Percentiles rank a stretch among this genome's conserved stretches.
Conservation (phyloP, 2,113 vertebrate genomes). For the Channa maculata region DNA sequence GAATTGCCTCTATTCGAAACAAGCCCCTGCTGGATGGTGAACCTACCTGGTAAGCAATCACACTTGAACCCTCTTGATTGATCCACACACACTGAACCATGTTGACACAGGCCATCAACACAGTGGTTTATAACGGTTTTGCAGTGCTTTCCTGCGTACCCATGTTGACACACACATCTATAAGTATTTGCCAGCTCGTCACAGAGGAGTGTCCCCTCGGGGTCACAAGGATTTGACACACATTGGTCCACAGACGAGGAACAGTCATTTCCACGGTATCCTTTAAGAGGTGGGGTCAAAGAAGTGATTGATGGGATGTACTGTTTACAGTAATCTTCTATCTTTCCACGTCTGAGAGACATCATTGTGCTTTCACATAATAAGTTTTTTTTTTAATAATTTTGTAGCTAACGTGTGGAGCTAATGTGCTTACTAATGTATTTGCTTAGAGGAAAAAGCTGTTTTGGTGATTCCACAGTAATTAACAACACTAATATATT, state of each 20-base stretch:
- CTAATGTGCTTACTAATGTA: conserved; percentile 24
- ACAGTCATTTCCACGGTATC: conserved; percentile 75
- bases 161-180: conserved; percentile 79
- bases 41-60: conserved; percentile 77
- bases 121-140: conserved; percentile 79
- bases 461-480: conserved; percentile 27
- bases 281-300: conserved; percentile 76
- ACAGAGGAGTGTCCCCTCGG: conserved; percentile 74
- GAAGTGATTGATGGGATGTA: conserved; percentile 62
- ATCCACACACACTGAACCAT: conserved; percentile 74
- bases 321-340: conserved; percentile 41
- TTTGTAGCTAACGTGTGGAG: conserved; percentile 32
- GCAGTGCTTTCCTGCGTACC: conserved; percentile 73
- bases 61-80: conserved; percentile 77
- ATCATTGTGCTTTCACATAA: conserved; percentile 55
- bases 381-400: background rate
- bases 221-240: conserved; percentile 75
- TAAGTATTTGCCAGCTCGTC: conserved; percentile 77
- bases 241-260: conserved; percentile 72
- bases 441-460: conserved; percentile 32
- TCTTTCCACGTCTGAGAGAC: conserved; percentile 40
- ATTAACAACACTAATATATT: conserved; percentile 44
- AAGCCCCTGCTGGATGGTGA: conserved; percentile 38
- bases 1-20: conserved; percentile 35
- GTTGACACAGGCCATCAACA: conserved; percentile 80